A percentile compares a stretch with the other conserved stretches of the same genome.
These are phyloP conservation scores for Melanotaenia nigrans DNA, from an alignment of 2,797 vertebrate genomes.

Conservation along the genomic window DNA sequence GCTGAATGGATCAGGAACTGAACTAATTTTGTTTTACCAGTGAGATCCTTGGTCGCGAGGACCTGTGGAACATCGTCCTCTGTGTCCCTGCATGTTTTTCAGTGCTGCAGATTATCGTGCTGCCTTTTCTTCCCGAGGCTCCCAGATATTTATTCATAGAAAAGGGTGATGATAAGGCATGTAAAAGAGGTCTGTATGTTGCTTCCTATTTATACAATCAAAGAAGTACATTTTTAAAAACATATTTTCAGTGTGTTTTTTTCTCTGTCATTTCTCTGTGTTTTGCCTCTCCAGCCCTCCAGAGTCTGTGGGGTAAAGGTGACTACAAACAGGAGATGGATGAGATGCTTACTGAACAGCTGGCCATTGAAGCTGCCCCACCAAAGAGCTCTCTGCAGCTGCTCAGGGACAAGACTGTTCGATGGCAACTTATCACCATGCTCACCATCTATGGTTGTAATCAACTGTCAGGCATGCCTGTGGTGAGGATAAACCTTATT, in stretches of 20 bases:
- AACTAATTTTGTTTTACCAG: slow-evolving; percentile 59
- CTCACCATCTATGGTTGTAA: slow-evolving; percentile 64
- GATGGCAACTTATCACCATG: slow-evolving; percentile 86
- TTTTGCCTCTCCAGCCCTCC: slow-evolving; percentile 78
- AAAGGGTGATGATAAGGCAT: slow-evolving; percentile 79
- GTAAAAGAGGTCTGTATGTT: slow-evolving; percentile 80
- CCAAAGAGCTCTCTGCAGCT: slow-evolving; percentile 77
- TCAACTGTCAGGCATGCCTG: slow-evolving; percentile 74
- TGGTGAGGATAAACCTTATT: slow-evolving; percentile 49
- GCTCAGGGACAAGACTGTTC: slow-evolving; percentile 73
- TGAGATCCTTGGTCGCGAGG: slow-evolving; percentile 83
- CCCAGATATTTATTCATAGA: slow-evolving; percentile 88
- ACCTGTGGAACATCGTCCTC: slow-evolving; percentile 84
- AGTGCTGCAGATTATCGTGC: slow-evolving; percentile 74
- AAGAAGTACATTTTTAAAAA: neutral
- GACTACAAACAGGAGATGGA: slow-evolving; percentile 85
- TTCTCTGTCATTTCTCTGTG: neutral
- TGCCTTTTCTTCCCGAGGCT: slow-evolving; percentile 88
- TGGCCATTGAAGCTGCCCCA: slow-evolving; percentile 65
- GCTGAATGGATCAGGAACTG: neutral
- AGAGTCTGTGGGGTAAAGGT: slow-evolving; percentile 86
- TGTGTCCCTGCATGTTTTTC: slow-evolving; percentile 73
- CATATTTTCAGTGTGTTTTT: neutral
- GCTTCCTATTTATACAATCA: neutral
- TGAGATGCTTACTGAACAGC: slow-evolving; percentile 86